phyloP scores from a whole-genome alignment of 1,140 invertebrate genomes.

The Drosophila suzukii region DNA sequence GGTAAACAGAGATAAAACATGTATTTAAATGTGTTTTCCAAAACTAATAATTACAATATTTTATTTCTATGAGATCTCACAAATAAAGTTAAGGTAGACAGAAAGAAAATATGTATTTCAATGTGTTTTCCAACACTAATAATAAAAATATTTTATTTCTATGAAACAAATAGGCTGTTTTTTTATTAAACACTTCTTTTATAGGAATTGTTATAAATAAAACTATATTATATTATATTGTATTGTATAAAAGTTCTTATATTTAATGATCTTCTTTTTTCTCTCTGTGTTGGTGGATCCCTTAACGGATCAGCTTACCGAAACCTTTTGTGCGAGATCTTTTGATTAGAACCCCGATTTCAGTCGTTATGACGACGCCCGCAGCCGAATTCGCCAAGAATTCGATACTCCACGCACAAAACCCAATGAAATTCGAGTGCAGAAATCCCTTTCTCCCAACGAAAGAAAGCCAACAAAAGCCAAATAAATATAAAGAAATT shows the following conservation, averaged over 20 bases:
- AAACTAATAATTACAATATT: neutral
- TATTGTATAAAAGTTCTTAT: neutral
- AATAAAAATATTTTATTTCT: neutral
- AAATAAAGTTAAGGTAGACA: neutral
- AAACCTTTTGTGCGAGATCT: slow-evolving; percentile 25
- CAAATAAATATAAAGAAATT: slow-evolving; percentile 71
- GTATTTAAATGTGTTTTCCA: no score
- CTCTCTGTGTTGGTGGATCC: neutral
- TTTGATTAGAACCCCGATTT: slow-evolving; percentile 17
- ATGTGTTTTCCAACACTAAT: neutral
- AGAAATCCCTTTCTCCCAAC: neutral
- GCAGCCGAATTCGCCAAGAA: slow-evolving; percentile 20
- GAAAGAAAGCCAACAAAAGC: slow-evolving; percentile 36
- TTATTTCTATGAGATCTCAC: neutral
- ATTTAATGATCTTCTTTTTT: neutral
- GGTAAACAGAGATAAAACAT: neutral
- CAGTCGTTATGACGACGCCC: slow-evolving; percentile 10
- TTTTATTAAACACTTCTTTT: no score
- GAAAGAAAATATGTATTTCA: neutral
- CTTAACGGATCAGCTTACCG: slow-evolving; percentile 1
- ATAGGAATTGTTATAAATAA: no score
- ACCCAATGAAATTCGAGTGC: slow-evolving; percentile 17
- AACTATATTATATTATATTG: no score
- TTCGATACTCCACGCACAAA: slow-evolving; percentile 11
- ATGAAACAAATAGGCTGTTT: neutral